phyloP scores from a whole-genome alignment of 2,888 invertebrate species.

The Hylaea fasciaria region DNA sequence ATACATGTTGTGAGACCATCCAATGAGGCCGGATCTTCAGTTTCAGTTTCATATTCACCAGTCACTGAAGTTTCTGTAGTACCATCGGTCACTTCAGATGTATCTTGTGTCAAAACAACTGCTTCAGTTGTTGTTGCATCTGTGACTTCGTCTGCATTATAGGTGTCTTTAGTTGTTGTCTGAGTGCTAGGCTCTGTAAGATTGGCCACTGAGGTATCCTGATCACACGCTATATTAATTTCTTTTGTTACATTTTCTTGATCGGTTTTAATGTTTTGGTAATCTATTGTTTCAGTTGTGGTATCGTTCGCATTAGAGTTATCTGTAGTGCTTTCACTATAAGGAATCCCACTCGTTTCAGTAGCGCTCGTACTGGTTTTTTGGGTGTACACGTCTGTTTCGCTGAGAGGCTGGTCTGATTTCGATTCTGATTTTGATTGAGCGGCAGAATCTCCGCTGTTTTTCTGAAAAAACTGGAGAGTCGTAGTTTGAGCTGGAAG shows the following conservation, averaged over 20 bases:
- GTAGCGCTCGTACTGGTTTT: too few species aligned
- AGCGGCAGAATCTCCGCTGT: slow-evolving; percentile 18
- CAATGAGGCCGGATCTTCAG: not conserved
- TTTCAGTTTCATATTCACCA: not conserved
- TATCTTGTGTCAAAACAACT: not conserved
- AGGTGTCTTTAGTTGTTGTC: slow-evolving; percentile 8
- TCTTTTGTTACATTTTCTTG: not conserved
- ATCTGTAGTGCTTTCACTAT: slow-evolving; percentile 1
- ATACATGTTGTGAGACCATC: not conserved
- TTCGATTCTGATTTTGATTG: slow-evolving; percentile 13
- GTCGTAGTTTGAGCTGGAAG: slow-evolving; percentile 14
- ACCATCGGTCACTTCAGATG: not conserved
- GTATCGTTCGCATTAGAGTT: not conserved
- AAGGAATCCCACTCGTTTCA: too few species aligned
- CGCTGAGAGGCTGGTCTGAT: too few species aligned
- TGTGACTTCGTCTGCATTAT: not conserved
- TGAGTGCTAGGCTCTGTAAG: not conserved
- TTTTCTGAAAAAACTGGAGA: too few species aligned
- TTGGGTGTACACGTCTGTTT: too few species aligned
- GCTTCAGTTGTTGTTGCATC: slow-evolving; percentile 1
- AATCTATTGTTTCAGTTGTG: not conserved
- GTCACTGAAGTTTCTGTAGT: slow-evolving; percentile 15
- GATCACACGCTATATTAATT: not conserved
- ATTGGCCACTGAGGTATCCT: not conserved
- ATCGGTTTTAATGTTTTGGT: not conserved